A percentile compares a stretch with the other conserved stretches of the same genome.
phyloP scores from a whole-genome alignment of 2,113 vertebrate species.

The Leptobrachium leishanense region DNA sequence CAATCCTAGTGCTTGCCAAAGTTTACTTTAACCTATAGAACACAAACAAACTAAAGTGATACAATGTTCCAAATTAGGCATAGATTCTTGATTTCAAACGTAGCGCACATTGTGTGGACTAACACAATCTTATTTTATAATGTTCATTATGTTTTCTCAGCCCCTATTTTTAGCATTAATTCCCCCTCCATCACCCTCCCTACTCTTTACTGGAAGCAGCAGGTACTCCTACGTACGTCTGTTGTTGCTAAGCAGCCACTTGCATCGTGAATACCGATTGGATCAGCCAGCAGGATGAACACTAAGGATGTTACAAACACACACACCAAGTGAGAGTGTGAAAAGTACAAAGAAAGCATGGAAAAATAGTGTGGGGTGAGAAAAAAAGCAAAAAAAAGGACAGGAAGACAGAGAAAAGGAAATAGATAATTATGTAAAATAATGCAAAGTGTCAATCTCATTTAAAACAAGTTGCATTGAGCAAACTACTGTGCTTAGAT shows the following conservation, averaged over 20 bases:
- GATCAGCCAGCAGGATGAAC: slow-evolving; percentile 60
- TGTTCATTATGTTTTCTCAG: slow-evolving; percentile 67
- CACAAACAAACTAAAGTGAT: slow-evolving; percentile 38
- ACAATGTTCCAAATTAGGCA: background rate
- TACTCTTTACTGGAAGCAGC: slow-evolving; percentile 56
- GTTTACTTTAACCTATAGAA: slow-evolving; percentile 9
- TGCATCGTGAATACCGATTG: slow-evolving; percentile 68
- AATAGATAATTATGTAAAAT: background rate
- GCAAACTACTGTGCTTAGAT: too few relatives aligned
- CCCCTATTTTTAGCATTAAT: slow-evolving; percentile 68
- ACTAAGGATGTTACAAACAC: slow-evolving; percentile 54
- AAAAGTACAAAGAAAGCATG: slow-evolving; percentile 28
- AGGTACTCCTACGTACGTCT: slow-evolving; percentile 57
- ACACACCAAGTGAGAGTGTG: slow-evolving; percentile 25
- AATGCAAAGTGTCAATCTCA: background rate
- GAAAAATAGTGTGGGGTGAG: slow-evolving; percentile 38
- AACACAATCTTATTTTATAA: slow-evolving; percentile 44
- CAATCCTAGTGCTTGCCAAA: background rate
- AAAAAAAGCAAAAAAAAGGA: slow-evolving; percentile 28
- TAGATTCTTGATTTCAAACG: slow-evolving; percentile 23
- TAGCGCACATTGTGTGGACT: slow-evolving; percentile 11
- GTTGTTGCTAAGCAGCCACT: slow-evolving; percentile 82
- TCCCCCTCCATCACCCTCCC: slow-evolving; percentile 56
- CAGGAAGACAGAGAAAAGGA: background rate
- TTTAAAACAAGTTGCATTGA: too few relatives aligned